These are phyloP conservation scores for Catharus ustulatus DNA, from an alignment of 2,797 vertebrate genomes.

Conservation along the genomic window DNA sequence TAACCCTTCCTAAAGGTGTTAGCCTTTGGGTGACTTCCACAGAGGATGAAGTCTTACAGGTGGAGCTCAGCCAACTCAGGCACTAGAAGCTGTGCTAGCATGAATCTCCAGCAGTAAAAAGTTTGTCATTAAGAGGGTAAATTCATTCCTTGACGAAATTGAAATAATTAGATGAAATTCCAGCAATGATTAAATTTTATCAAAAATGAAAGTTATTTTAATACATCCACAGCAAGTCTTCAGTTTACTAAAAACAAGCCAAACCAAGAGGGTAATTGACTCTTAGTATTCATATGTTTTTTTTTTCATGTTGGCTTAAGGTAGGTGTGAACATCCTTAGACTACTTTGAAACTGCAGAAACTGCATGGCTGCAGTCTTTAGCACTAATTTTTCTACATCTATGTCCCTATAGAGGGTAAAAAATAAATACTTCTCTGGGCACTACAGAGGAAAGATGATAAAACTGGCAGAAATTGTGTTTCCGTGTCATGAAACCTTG, in stretches of 20 bases:
- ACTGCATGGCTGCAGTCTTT: neutral
- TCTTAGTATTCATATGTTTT: neutral
- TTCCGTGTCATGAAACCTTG: neutral
- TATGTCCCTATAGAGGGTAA: accelerated
- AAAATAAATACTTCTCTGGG: neutral
- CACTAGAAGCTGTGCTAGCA: neutral
- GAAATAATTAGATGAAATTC: neutral
- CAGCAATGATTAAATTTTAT: neutral
- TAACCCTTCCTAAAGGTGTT: neutral
- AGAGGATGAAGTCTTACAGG: neutral
- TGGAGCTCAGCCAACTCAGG: neutral
- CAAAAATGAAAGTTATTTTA: neutral
- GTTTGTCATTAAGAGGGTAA: neutral
- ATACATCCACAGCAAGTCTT: neutral
- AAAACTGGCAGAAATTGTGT: neutral
- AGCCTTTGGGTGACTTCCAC: neutral
- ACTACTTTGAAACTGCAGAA: neutral
- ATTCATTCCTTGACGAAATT: neutral
- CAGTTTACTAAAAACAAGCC: neutral
- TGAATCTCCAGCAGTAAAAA: neutral
- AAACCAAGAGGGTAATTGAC: neutral
- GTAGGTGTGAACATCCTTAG: neutral
- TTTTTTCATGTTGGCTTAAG: neutral
- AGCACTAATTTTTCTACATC: neutral
- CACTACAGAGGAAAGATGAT: neutral